Evolutionary conservation across 1,140 invertebrate genomes (phyloP).

Genomic region (Trichonephila inaurata): DNA sequence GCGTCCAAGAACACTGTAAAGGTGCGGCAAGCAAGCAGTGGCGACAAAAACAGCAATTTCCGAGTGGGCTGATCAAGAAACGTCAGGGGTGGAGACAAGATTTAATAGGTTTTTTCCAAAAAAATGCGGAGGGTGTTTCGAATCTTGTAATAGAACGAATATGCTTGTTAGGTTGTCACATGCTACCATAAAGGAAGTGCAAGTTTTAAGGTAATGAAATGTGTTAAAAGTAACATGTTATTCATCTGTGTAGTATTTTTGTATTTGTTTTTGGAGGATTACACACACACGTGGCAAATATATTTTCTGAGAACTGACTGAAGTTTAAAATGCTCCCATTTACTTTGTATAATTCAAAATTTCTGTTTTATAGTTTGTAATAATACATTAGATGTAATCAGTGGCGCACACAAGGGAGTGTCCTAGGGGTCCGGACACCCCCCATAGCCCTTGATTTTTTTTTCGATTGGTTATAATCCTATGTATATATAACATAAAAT

Average conservation of each 20-base stretch:
- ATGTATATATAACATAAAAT: too few species aligned
- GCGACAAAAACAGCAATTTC: conserved; percentile 47
- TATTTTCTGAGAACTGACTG: too few species aligned
- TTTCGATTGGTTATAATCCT: too few species aligned
- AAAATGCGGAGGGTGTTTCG: neutral
- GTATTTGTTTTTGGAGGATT: too few species aligned
- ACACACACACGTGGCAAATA: too few species aligned
- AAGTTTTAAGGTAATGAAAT: neutral
- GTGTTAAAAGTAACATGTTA: neutral
- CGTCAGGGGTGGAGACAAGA: conserved; percentile 2
- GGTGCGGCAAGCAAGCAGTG: neutral
- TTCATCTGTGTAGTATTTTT: neutral
- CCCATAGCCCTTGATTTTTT: too few species aligned
- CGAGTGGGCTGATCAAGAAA: conserved; percentile 20
- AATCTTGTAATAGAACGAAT: conserved; percentile 16
- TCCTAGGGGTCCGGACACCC: too few species aligned
- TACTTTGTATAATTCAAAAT: too few species aligned
- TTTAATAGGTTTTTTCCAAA: conserved; percentile 33
- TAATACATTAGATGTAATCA: too few species aligned
- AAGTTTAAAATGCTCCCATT: too few species aligned
- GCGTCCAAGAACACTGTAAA: neutral
- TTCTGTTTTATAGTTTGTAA: too few species aligned
- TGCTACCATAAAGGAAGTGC: neutral
- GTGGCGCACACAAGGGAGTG: too few species aligned
- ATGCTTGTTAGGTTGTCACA: neutral